phyloP scores from a whole-genome alignment of 2,888 invertebrate species.

The Cantharis nigra region DNA sequence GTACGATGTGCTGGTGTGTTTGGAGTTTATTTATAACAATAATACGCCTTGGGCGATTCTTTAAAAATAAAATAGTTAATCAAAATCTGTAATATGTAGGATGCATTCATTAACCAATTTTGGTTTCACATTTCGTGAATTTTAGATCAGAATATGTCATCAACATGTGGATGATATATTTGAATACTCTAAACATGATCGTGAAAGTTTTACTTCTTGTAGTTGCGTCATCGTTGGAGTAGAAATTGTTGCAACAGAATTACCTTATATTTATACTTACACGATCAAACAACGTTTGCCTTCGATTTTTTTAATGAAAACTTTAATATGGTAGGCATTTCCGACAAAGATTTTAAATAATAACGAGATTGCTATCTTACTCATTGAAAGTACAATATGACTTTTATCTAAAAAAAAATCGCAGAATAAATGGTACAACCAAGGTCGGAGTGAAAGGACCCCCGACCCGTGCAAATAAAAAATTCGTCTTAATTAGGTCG shows the following conservation, averaged over 20 bases:
- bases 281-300: not conserved
- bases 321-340: not conserved
- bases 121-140: not conserved
- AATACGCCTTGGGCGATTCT: not conserved
- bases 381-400: not conserved
- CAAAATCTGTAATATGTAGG: not conserved
- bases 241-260: slow-evolving; percentile 2
- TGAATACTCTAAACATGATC: slow-evolving; percentile 11
- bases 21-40: not conserved
- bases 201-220: slow-evolving; percentile 35
- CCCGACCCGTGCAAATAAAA: slow-evolving; percentile 33
- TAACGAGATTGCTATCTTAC: not conserved
- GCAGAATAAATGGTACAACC: slow-evolving; percentile 36
- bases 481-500: not conserved
- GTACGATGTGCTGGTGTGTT: not conserved
- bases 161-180: slow-evolving; percentile 9
- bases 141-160: not conserved
- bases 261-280: not conserved
- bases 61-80: not conserved
- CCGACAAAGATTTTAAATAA: not conserved
- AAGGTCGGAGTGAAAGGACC: slow-evolving; percentile 45
- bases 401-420: not conserved
- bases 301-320: not conserved
- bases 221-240: slow-evolving; percentile 5
- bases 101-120: not conserved